Conservation (phyloP, 2,888 invertebrate genomes). For the Salpingus planirostris region DNA sequence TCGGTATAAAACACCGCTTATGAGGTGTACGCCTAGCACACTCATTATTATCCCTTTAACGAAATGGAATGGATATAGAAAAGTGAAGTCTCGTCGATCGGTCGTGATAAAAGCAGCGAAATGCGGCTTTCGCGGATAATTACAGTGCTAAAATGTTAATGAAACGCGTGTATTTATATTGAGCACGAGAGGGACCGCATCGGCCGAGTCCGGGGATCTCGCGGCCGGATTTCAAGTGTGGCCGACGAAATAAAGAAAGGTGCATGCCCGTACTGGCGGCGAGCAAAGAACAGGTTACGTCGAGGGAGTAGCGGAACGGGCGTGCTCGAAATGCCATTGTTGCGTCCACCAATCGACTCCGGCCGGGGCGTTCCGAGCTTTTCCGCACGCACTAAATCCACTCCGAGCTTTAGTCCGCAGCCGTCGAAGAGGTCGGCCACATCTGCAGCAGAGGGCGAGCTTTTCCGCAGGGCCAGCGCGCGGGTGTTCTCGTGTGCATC, state of each 20-base stretch:
- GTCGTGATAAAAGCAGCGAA: neutral
- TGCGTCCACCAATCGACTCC: slow-evolving; percentile 5
- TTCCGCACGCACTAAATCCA: slow-evolving; percentile 10
- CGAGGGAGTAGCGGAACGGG: slow-evolving; percentile 6
- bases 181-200: slow-evolving; percentile 7
- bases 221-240: slow-evolving; percentile 3
- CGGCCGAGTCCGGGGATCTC: slow-evolving; percentile 11
- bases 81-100: too few species aligned
- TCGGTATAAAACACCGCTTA: too few species aligned
- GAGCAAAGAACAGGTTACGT: slow-evolving; percentile 9
- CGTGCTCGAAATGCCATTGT: slow-evolving; percentile 13
- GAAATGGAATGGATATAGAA: too few species aligned
- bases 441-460: too few species aligned
- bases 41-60: too few species aligned
- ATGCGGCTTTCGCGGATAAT: slow-evolving; percentile 7
- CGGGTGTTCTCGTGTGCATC: too few species aligned
- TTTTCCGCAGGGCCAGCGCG: too few species aligned
- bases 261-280: too few species aligned
- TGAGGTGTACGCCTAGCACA: too few species aligned
- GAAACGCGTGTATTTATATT: slow-evolving; percentile 13
- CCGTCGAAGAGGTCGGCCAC: slow-evolving; percentile 13
- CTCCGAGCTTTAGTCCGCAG: slow-evolving; percentile 9
- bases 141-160: slow-evolving; percentile 12
- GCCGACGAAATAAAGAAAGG: slow-evolving; percentile 12
- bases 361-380: slow-evolving; percentile 8